Evolutionary conservation across 2,888 invertebrate genomes (phyloP).

Genomic region (Cheiracanthium punctorium): DNA sequence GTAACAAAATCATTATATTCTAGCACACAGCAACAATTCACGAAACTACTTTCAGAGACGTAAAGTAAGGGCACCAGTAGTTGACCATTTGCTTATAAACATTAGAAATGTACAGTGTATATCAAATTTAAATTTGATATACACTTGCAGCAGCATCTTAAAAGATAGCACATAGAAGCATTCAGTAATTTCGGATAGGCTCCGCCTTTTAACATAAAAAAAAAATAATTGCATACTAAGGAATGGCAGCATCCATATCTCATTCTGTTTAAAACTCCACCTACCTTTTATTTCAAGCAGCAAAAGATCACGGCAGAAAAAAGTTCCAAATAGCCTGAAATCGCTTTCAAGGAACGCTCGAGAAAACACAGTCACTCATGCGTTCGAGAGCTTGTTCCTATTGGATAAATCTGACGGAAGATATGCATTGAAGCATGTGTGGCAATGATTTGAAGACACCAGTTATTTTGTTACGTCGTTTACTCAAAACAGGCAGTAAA

Average conservation of each 20-base stretch:
- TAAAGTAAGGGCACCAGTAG: no score
- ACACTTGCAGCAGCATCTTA: no score
- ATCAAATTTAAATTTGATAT: no score
- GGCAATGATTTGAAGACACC: neutral
- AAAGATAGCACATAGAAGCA: no score
- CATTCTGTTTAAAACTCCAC: conserved; percentile 2
- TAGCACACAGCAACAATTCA: no score
- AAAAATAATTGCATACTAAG: neutral
- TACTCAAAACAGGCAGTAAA: no score
- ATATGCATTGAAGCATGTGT: neutral
- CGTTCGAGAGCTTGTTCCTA: conserved; percentile 13
- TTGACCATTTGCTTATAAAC: no score
- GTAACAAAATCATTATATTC: no score
- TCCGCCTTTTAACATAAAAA: neutral
- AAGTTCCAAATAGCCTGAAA: neutral
- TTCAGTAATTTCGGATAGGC: no score
- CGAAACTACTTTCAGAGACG: no score
- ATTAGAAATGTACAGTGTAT: no score
- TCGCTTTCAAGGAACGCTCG: neutral
- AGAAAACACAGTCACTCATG: conserved; percentile 19
- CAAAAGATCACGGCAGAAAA: neutral
- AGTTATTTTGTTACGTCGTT: neutral
- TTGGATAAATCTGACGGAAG: neutral
- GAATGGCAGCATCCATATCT: neutral
- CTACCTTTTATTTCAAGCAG: conserved; percentile 11